phyloP scores from a whole-genome alignment of 2,113 vertebrate genomes.

The Gymnorhina tibicen region DNA sequence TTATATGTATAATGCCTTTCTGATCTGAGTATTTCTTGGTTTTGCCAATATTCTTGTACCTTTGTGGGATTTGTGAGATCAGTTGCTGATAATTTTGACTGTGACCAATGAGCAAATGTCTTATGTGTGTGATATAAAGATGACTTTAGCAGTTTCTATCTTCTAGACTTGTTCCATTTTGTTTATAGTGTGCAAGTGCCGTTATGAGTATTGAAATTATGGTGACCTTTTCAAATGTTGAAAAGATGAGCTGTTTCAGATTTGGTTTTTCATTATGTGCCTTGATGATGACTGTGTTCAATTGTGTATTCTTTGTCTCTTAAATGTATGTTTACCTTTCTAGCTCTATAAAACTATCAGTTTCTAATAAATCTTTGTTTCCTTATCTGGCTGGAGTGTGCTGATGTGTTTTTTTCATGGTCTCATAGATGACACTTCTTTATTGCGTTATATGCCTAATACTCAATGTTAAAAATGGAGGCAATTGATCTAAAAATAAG shows the following conservation, averaged over 20 bases:
- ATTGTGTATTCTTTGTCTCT: conserved; percentile 7
- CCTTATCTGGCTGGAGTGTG: neutral
- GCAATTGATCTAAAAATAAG: neutral
- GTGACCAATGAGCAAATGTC: neutral
- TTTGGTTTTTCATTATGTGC: conserved; percentile 30
- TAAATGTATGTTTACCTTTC: conserved; percentile 31
- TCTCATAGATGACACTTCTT: neutral
- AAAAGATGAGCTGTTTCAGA: neutral
- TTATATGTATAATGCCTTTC: neutral
- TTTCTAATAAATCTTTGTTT: conserved; percentile 64
- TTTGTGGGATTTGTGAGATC: neutral
- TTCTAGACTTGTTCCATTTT: neutral
- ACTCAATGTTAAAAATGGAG: neutral
- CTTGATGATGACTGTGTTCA: conserved; percentile 3
- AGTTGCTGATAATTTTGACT: neutral
- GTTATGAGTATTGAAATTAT: neutral
- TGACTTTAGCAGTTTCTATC: neutral
- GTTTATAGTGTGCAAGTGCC: conserved; percentile 29
- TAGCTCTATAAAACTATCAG: neutral
- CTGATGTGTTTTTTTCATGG: neutral
- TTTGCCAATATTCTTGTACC: neutral
- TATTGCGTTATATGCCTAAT: neutral
- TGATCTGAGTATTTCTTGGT: neutral
- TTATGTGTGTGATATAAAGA: neutral
- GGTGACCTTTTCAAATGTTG: neutral